Evolutionary conservation across 1,140 invertebrate species (phyloP).

Genomic region (Caenorhabditis briggsae): DNA sequence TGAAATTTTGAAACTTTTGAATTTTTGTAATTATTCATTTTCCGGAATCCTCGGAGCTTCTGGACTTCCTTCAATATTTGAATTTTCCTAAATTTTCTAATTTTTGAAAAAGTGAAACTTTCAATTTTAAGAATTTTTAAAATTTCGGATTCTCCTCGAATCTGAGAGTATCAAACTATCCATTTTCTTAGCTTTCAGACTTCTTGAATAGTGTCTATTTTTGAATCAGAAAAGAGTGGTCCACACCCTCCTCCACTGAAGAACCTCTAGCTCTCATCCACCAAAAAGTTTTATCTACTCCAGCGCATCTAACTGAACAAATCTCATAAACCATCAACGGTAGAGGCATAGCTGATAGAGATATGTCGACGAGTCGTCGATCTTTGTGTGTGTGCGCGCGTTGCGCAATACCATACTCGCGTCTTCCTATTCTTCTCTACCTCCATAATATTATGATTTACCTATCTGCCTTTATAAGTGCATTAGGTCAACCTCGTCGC

Average conservation of each 20-base stretch:
- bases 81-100: no score
- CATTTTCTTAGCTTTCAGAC: no score
- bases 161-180: no score
- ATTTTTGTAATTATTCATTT: no score
- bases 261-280: no score
- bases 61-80: no score
- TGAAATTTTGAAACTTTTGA: no score
- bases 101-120: no score
- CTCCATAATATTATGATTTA: conserved; percentile 55
- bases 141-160: no score
- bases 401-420: conserved; percentile 51
- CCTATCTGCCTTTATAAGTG: conserved; percentile 47
- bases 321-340: conserved; percentile 38
- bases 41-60: no score
- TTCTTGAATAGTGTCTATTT: no score
- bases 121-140: no score
- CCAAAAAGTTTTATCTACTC: background rate
- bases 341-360: conserved; percentile 50
- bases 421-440: background rate
- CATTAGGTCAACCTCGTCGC: background rate
- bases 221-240: background rate
- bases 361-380: conserved; percentile 41
- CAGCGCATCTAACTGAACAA: conserved; percentile 32
- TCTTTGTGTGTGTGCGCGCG: conserved; percentile 32
- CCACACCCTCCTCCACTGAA: background rate